A percentile compares a stretch with the other conserved stretches of the same genome.
These are phyloP conservation scores for Silurus aristotelis DNA, from an alignment of 2,797 vertebrate genomes.

Conservation along the genomic window DNA sequence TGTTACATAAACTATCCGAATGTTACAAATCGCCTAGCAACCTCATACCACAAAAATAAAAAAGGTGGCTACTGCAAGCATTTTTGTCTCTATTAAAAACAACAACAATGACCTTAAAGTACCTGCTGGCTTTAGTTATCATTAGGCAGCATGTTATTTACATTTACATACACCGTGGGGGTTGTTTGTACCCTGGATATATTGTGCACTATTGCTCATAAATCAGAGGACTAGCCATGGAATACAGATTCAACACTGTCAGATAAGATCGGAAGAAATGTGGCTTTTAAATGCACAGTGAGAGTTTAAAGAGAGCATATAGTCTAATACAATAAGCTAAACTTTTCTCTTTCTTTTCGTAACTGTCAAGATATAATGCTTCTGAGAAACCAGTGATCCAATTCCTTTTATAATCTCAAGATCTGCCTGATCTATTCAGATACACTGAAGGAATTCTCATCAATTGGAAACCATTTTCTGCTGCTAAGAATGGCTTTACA, in stretches of 20 bases:
- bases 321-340: too few relatives aligned
- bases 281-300: not conserved
- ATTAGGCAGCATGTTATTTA: not conserved
- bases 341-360: too few relatives aligned
- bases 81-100: not conserved
- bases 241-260: not conserved
- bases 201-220: not conserved
- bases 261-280: too few relatives aligned
- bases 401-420: too few relatives aligned
- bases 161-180: not conserved
- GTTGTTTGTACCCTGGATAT: not conserved
- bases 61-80: not conserved
- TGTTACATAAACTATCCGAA: slow-evolving; percentile 16
- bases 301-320: not conserved
- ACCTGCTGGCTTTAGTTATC: not conserved
- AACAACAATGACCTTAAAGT: not conserved
- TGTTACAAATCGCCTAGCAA: slow-evolving; percentile 11
- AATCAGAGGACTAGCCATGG: not conserved
- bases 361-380: not conserved
- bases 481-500: too few relatives aligned
- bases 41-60: not conserved
- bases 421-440: too few relatives aligned
- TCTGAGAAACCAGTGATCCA: too few relatives aligned
- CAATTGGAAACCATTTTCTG: too few relatives aligned
- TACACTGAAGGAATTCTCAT: too few relatives aligned